Conservation (phyloP, 2,113 vertebrate genomes). For the Elgaria multicarinata region DNA sequence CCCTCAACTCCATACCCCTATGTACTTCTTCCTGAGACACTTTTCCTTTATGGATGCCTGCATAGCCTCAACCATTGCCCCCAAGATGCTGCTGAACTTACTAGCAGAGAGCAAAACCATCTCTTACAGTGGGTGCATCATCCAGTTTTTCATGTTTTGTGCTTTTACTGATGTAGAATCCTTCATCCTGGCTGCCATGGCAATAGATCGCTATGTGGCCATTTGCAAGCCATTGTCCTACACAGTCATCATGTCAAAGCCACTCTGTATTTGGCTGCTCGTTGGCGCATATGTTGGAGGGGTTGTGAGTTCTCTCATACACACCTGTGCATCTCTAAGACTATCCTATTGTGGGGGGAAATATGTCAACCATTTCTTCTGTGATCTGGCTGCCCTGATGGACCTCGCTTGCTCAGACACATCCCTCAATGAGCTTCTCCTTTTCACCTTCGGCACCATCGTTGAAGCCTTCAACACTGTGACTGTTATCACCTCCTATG, state of each 20-base stretch:
- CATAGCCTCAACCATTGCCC: conserved; percentile 5
- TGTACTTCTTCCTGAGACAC: conserved; percentile 13
- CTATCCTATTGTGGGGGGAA: neutral
- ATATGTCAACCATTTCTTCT: conserved; percentile 3
- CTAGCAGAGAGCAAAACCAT: neutral
- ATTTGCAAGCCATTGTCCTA: conserved; percentile 60
- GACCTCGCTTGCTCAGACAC: conserved; percentile 7
- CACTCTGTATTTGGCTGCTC: conserved; percentile 44
- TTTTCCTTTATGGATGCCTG: conserved; percentile 26
- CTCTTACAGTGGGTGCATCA: neutral
- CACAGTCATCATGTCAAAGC: conserved; percentile 37
- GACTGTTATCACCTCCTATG: conserved; percentile 53
- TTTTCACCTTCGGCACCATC: neutral
- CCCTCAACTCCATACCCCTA: conserved; percentile 8
- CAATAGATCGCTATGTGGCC: conserved; percentile 56
- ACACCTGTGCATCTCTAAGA: neutral
- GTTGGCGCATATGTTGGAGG: conserved; percentile 24
- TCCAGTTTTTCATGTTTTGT: conserved; percentile 12
- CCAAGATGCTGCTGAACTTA: neutral
- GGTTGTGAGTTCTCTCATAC: neutral
- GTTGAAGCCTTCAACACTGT: neutral
- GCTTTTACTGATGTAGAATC: neutral
- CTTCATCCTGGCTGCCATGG: conserved; percentile 48
- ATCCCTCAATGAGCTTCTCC: neutral
- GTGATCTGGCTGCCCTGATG: neutral